phyloP scores from a whole-genome alignment of 1,140 invertebrate species.

The Drosophila pruinosa region DNA sequence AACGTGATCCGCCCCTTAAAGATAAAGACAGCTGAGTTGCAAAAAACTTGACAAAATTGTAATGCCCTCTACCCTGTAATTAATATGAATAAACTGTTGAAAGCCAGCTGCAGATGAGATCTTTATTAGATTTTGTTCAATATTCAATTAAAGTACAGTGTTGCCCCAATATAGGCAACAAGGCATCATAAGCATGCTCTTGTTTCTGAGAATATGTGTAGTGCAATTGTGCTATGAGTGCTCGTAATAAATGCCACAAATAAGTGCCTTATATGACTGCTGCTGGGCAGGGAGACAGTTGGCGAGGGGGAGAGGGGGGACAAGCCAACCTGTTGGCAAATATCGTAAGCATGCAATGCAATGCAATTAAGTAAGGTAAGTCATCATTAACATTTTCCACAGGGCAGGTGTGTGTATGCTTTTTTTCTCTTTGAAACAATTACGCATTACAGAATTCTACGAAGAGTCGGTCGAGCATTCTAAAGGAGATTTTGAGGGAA shows the following conservation, averaged over 20 bases:
- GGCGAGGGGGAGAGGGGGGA: neutral
- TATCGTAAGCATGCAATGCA: constrained; percentile 33
- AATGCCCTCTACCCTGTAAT: neutral
- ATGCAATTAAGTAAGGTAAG: constrained; percentile 53
- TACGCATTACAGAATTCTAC: constrained; percentile 61
- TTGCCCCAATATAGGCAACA: neutral
- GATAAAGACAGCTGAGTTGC: neutral
- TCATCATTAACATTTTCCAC: constrained; percentile 72
- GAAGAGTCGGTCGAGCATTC: neutral
- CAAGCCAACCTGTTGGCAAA: constrained; percentile 45
- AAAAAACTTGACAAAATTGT: neutral
- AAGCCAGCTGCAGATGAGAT: constrained; percentile 58
- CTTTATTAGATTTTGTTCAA: constrained; percentile 13
- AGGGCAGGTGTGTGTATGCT: constrained; percentile 61
- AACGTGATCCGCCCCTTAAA: neutral
- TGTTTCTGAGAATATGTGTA: neutral
- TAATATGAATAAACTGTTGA: constrained; percentile 13
- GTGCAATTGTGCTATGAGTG: constrained; percentile 1
- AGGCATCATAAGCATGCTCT: neutral
- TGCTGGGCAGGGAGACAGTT: neutral
- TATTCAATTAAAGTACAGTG: constrained; percentile 25
- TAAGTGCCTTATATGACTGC: constrained; percentile 7
- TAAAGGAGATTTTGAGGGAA: neutral
- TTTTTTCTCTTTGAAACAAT: constrained; percentile 43
- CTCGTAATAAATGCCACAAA: constrained; percentile 4